phyloP scores from a whole-genome alignment of 2,888 invertebrate species.

The Mylabris sibirica region DNA sequence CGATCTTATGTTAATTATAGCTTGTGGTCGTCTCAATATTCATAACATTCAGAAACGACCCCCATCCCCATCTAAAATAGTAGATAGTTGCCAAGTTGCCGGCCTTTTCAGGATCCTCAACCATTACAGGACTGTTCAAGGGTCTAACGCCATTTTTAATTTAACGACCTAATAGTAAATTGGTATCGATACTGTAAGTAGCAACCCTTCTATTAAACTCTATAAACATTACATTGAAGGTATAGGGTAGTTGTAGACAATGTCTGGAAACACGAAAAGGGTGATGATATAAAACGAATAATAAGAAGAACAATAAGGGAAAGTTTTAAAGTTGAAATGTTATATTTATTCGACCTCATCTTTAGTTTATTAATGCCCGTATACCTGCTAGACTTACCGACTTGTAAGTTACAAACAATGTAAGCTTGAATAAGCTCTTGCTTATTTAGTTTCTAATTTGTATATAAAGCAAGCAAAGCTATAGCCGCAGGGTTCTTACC shows the following conservation, averaged over 20 bases:
- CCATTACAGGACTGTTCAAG: conserved; percentile 22
- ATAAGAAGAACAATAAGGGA: background rate
- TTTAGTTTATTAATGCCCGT: conserved; percentile 44
- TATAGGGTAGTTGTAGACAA: background rate
- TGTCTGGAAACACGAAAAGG: background rate
- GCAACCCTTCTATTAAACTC: conserved; percentile 30
- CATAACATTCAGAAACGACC: conserved; percentile 53
- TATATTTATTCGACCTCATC: background rate
- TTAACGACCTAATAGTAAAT: conserved; percentile 36
- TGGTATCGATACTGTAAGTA: conserved; percentile 42
- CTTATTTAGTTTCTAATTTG: conserved; percentile 54
- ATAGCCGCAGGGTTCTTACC: conserved; percentile 47
- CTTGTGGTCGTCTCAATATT: conserved; percentile 58
- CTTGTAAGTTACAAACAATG: conserved; percentile 54
- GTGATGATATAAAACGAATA: background rate
- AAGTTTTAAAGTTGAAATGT: background rate
- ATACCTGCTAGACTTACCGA: conserved; percentile 50
- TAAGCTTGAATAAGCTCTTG: conserved; percentile 54
- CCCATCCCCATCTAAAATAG: conserved; percentile 49
- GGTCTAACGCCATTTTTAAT: conserved; percentile 40
- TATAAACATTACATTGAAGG: background rate
- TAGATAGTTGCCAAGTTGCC: conserved; percentile 53
- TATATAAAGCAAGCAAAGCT: conserved; percentile 54
- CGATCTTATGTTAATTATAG: conserved; percentile 59
- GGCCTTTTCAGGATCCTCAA: conserved; percentile 27